These are phyloP conservation scores for Torymus texanus DNA, from an alignment of 2,888 invertebrate species.

Conservation along the genomic window DNA sequence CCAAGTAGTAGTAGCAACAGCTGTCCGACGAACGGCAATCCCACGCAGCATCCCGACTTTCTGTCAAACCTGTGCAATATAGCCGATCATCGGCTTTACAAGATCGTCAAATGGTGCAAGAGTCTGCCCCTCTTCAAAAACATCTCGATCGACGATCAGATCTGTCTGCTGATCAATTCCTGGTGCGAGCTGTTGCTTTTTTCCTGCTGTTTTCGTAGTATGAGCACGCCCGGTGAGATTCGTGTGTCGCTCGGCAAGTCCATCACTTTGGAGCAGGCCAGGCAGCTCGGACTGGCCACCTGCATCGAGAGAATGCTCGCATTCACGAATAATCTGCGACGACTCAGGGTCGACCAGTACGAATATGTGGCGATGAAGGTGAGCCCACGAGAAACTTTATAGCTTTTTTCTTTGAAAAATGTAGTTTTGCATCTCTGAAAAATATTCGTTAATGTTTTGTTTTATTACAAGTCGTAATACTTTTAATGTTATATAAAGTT, in stretches of 20 bases:
- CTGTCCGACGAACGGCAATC: constrained; percentile 57
- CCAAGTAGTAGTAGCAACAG: constrained; percentile 53
- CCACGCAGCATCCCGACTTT: constrained; percentile 82
- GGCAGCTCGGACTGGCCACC: constrained; percentile 86
- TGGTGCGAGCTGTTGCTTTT: constrained; percentile 96
- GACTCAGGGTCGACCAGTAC: constrained; percentile 93
- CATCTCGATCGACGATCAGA: constrained; percentile 98
- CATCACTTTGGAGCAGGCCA: constrained; percentile 81
- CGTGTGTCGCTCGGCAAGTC: constrained; percentile 82
- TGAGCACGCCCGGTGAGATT: constrained; percentile 92
- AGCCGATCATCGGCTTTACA: constrained; percentile 95
- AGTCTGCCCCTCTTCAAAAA: constrained; percentile 97
- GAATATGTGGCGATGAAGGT: constrained; percentile 98
- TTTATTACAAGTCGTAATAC: too few relatives aligned
- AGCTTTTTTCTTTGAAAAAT: too few relatives aligned
- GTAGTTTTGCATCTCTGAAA: too few relatives aligned
- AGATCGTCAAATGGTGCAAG: constrained; percentile 99
- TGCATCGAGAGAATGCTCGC: constrained; percentile 96
- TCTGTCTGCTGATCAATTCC: constrained; percentile 95
- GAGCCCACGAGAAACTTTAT: constrained; percentile 60
- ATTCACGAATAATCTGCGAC: constrained; percentile 92
- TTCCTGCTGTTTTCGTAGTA: constrained; percentile 95
- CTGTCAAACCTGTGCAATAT: constrained; percentile 94
- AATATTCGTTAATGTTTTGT: too few relatives aligned
- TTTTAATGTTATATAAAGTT: too few relatives aligned